Conservation (phyloP, 53 echinoderm and acorn worm species). For the Glandiceps talaboti region DNA sequence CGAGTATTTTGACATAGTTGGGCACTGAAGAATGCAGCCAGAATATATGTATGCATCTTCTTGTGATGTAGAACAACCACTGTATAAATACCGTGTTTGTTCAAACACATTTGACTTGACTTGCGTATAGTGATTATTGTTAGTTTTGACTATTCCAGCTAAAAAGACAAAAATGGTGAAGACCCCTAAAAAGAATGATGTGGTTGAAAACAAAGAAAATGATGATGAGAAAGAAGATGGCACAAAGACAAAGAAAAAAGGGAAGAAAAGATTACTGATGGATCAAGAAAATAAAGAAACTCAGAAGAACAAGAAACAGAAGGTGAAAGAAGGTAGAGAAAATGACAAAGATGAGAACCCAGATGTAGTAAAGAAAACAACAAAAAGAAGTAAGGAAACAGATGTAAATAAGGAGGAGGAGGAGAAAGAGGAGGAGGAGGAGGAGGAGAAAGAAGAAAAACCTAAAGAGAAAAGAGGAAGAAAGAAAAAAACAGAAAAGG, state of each 20-base stretch:
- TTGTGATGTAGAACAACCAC: too few species aligned
- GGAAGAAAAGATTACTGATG: neutral
- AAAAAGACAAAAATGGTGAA: too few species aligned
- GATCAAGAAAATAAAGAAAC: neutral
- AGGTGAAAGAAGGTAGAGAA: neutral
- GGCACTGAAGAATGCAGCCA: too few species aligned
- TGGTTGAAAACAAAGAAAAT: too few species aligned
- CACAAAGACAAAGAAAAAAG: neutral
- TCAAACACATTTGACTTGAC: neutral
- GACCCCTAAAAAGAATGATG: too few species aligned
- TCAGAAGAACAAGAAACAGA: neutral
- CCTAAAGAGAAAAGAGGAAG: neutral
- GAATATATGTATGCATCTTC: too few species aligned
- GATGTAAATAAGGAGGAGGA: neutral
- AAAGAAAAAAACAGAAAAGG: neutral
- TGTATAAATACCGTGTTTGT: too few species aligned
- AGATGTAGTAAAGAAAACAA: neutral
- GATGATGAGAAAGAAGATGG: too few species aligned
- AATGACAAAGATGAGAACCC: neutral
- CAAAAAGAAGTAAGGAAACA: neutral
- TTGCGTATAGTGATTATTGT: too few species aligned
- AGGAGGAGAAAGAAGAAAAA: neutral
- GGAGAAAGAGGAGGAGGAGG: neutral
- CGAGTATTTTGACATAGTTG: too few species aligned
- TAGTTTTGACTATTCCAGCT: too few species aligned